Evolutionary conservation across 2,888 invertebrate species (phyloP).

Genomic region (Odontomyia ornata): DNA sequence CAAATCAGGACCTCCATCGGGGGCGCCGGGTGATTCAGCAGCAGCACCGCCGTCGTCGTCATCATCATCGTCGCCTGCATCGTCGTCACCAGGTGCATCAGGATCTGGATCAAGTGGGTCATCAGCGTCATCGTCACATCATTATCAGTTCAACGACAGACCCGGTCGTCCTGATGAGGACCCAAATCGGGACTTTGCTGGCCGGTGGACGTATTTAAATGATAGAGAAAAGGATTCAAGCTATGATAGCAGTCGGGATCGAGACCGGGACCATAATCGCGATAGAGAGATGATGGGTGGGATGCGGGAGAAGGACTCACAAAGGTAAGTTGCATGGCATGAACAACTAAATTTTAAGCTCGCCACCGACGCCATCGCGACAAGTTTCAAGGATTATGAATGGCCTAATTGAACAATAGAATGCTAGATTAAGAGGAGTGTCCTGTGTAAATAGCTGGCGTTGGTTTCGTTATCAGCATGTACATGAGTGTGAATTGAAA

Average conservation of each 20-base stretch:
- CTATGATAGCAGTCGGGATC: conserved; percentile 52
- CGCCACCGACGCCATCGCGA: background rate
- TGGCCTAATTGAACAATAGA: background rate
- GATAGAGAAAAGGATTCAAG: conserved; percentile 53
- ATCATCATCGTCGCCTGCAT: conserved; percentile 48
- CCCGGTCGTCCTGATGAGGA: conserved; percentile 40
- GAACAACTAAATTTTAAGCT: conserved; percentile 35
- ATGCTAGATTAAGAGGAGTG: conserved; percentile 22
- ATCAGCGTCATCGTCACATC: conserved; percentile 48
- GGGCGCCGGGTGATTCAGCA: conserved; percentile 33
- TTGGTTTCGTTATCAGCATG: background rate
- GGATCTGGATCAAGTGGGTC: conserved; percentile 47
- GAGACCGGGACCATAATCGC: conserved; percentile 49
- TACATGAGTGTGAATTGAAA: too few species aligned
- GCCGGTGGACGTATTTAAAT: conserved; percentile 54
- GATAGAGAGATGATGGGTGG: conserved; percentile 35
- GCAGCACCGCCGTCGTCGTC: conserved; percentile 49
- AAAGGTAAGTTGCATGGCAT: conserved; percentile 58
- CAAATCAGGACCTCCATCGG: conserved; percentile 45
- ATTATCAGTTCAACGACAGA: conserved; percentile 40
- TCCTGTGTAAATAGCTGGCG: too few species aligned
- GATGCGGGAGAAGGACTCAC: conserved; percentile 54
- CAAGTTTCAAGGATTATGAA: conserved; percentile 5
- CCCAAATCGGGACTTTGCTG: conserved; percentile 52
- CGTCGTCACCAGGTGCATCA: conserved; percentile 48